phyloP scores from a whole-genome alignment of 2,113 vertebrate genomes.

The Zapus hudsonius region DNA sequence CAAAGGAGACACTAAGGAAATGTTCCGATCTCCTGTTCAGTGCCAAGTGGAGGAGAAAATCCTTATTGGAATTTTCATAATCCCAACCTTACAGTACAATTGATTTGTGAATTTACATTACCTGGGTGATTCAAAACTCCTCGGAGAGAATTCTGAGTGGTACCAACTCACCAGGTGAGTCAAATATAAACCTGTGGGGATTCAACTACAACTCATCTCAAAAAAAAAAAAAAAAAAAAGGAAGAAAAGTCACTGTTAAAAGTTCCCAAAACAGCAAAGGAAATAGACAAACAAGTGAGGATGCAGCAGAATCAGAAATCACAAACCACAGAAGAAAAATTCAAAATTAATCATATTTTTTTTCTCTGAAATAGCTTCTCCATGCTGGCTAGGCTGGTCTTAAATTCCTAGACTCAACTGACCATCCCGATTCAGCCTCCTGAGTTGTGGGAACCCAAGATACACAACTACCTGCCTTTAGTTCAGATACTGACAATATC shows the following conservation, averaged over 20 bases:
- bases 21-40: not conserved
- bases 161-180: not conserved
- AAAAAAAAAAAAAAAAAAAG: not conserved
- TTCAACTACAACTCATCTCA: not conserved
- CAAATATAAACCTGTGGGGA: conserved; percentile 11
- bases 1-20: not conserved
- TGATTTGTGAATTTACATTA: conserved; percentile 24
- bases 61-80: conserved; percentile 34
- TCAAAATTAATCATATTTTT: not conserved
- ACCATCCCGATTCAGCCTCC: not conserved
- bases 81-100: not conserved
- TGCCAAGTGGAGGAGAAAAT: not conserved
- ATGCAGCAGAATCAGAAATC: not conserved
- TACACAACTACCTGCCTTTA: not conserved
- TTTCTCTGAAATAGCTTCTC: not conserved
- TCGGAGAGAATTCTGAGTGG: conserved; percentile 1
- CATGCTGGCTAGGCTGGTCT: not conserved
- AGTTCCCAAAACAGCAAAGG: not conserved
- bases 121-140: not conserved
- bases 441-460: no score
- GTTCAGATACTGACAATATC: not conserved
- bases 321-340: not conserved
- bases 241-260: not conserved
- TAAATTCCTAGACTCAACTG: not conserved
- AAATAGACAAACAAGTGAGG: not conserved